Evolutionary conservation across 2,113 vertebrate species (phyloP).

Genomic region (Paralichthys olivaceus): DNA sequence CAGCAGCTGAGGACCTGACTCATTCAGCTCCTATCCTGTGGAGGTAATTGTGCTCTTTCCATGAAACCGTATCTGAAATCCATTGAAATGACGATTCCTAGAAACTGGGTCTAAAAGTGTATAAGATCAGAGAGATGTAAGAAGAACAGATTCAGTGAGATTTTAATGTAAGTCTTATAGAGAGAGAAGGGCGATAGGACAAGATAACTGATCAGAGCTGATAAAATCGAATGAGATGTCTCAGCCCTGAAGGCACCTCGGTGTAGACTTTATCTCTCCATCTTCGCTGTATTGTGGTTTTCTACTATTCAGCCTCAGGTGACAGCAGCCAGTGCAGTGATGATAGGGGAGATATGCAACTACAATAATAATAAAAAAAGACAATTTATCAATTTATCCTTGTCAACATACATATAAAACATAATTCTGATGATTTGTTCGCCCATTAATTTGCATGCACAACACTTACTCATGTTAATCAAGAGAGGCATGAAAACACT

Average conservation of each 20-base stretch:
- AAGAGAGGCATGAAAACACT: constrained; percentile 26
- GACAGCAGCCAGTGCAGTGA: constrained; percentile 35
- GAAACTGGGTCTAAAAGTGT: constrained; percentile 43
- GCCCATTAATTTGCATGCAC: constrained; percentile 45
- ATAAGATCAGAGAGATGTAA: constrained; percentile 52
- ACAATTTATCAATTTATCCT: constrained; percentile 23
- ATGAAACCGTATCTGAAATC: constrained; percentile 51
- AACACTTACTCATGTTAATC: constrained; percentile 42
- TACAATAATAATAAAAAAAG: neutral
- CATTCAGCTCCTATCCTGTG: constrained; percentile 19
- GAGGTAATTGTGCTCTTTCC: constrained; percentile 39
- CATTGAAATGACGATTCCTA: constrained; percentile 33
- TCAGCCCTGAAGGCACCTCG: constrained; percentile 57
- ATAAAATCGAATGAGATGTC: constrained; percentile 67
- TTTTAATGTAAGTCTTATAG: constrained; percentile 47
- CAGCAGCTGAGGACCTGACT: neutral
- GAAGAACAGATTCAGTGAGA: constrained; percentile 34
- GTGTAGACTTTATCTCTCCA: constrained; percentile 56
- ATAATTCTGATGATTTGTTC: constrained; percentile 18
- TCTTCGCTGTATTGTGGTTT: constrained; percentile 41
- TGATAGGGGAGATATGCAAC: constrained; percentile 13
- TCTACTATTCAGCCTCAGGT: constrained; percentile 55
- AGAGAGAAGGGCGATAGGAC: constrained; percentile 33
- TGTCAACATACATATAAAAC: constrained; percentile 20
- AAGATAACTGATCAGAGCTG: constrained; percentile 69